A percentile compares a stretch with the other conserved stretches of the same genome.
These are phyloP conservation scores for Cylindroiulus punctatus DNA, from an alignment of 2,888 invertebrate species.

Conservation along the genomic window DNA sequence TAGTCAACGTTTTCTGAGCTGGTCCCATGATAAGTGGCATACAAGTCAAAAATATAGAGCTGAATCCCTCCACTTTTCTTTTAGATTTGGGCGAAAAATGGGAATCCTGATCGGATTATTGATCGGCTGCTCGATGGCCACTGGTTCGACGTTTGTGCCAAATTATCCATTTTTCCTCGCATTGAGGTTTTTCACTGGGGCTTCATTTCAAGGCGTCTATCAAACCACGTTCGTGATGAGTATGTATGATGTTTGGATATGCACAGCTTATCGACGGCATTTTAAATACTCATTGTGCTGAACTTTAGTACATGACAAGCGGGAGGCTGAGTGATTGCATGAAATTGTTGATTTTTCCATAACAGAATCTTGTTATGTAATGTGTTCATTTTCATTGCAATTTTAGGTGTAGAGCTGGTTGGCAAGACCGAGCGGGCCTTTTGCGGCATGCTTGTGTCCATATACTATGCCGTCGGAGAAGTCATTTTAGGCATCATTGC, in stretches of 20 bases:
- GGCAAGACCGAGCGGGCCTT: conserved; percentile 72
- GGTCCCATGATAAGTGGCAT: too few relatives aligned
- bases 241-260: not conserved
- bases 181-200: conserved; percentile 46
- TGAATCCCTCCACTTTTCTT: not conserved
- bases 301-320: too few relatives aligned
- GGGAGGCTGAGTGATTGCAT: too few relatives aligned
- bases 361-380: not conserved
- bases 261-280: not conserved
- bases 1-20: too few relatives aligned
- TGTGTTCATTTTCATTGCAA: not conserved
- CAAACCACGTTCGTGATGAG: conserved; percentile 54
- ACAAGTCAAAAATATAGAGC: too few relatives aligned
- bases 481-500: conserved; percentile 73
- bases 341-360: not conserved
- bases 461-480: conserved; percentile 78
- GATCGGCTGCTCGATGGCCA: not conserved
- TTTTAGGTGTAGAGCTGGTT: conserved; percentile 72
- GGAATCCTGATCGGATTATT: conserved; percentile 28
- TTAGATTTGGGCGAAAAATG: conserved; percentile 52
- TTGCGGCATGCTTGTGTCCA: conserved; percentile 75
- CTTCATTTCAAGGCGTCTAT: conserved; percentile 52
- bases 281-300: too few relatives aligned
- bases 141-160: not conserved
- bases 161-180: conserved; percentile 39